Base-by-base conservation (phyloP, 2,113 vertebrate genomes). In the Phylloscopus trochilus region DNA sequence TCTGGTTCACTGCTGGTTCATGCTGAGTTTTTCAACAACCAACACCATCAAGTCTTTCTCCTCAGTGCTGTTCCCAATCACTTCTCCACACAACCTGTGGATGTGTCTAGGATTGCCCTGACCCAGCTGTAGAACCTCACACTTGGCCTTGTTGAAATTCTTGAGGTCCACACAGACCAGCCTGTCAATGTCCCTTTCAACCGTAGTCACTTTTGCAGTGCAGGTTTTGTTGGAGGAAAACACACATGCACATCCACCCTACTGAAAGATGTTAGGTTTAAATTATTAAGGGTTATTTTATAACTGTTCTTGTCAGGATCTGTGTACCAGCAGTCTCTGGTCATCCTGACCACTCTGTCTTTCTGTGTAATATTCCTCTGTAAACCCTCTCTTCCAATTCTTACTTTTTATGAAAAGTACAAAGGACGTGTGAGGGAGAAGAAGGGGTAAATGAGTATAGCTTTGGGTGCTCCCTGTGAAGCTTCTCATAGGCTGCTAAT, bases 391-490 rank as follows among this genome's bases (percentile, higher is more conserved):
- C 24, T 21, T 8, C 1, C 4, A 20, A 15, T 41, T 87, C 13
- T 67, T 70, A 17, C 15, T 41, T 70, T 55, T 59, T 4, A n/a
- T 46, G 8, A 64, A 72, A 73, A 44, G 20, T 55, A 18, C 12
- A 58, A 72, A 18, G 24, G 4, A 16, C 18, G 3, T 55, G 6
- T 0, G 0, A 27, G 9, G 9, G 14, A 35, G 10, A 13, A 85
- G 23, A 13, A 68, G 5, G 4, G 3, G 5, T 53, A 77, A 52
- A 66, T 28, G n/a, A 66, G 27, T 13, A 9, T 8, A 16, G 5
- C 52, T 14, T 15, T 60, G 28, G 10, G 24, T 81, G 44, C 6
- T 80, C 13, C 27, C 18, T n/a, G 26, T 63, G 56, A 41, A 47
- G 20, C 3, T 70, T 52, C 33, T 87, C 35, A 68, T 9, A 27